Evolutionary conservation across 1,140 invertebrate species (phyloP).

Genomic region (Popillia japonica): DNA sequence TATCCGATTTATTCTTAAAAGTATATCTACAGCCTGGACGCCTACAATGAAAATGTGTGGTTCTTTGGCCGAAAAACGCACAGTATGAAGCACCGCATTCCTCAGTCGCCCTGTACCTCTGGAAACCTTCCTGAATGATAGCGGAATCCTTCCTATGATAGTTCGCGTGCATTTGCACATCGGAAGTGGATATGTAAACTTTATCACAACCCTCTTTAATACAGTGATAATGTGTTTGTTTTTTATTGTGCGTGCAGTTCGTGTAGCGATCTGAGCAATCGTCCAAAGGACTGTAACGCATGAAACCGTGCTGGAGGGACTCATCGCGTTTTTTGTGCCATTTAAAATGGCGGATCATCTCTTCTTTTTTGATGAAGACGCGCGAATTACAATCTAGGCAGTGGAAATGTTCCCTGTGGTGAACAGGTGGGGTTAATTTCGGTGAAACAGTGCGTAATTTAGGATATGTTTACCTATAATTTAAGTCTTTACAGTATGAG

Average conservation of each 20-base stretch:
- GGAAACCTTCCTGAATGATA: constrained; percentile 93
- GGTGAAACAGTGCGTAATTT: neutral
- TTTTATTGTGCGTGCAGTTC: constrained; percentile 90
- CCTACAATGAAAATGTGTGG: constrained; percentile 97
- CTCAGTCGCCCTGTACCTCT: constrained; percentile 80
- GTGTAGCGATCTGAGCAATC: constrained; percentile 73
- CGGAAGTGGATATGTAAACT: constrained; percentile 97
- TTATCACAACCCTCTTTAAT: constrained; percentile 96
- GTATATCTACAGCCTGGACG: constrained; percentile 90
- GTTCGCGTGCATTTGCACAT: constrained; percentile 99
- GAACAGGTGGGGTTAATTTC: constrained; percentile 46
- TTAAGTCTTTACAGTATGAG: constrained; percentile 80
- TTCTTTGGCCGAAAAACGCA: constrained; percentile 92
- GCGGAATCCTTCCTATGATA: constrained; percentile 98
- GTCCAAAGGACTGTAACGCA: constrained; percentile 81
- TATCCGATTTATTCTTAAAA: constrained; percentile 99
- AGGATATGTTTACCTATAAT: constrained; percentile 64
- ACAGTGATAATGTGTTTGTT: constrained; percentile 99
- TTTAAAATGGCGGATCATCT: constrained; percentile 98
- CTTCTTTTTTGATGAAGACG: constrained; percentile 97
- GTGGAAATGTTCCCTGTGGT: constrained; percentile 91
- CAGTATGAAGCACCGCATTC: constrained; percentile 88
- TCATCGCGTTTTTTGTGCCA: constrained; percentile 99
- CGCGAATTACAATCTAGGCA: constrained; percentile 89
- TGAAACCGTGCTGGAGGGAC: constrained; percentile 95